These are phyloP conservation scores for Dicycla oo DNA, from an alignment of 2,888 invertebrate genomes.

Conservation along the genomic window DNA sequence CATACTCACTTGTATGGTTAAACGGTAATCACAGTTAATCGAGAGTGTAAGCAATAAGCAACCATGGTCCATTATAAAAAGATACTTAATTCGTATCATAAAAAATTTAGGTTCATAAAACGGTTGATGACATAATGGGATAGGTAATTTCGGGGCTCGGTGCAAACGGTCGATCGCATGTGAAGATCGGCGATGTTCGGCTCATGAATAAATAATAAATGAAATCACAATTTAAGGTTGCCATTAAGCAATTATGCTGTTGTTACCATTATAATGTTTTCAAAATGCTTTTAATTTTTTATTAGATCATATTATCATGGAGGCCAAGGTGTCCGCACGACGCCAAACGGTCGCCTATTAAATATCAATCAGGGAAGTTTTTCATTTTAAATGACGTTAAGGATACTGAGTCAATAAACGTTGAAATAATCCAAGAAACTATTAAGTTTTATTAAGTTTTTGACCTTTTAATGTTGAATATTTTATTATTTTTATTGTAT, in stretches of 20 bases:
- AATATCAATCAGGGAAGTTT: slow-evolving; percentile 85
- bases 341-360: slow-evolving; percentile 83
- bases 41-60: slow-evolving; percentile 85
- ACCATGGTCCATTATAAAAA: slow-evolving; percentile 83
- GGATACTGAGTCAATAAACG: slow-evolving; percentile 54
- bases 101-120: slow-evolving; percentile 88
- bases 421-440: slow-evolving; percentile 32
- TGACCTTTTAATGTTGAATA: slow-evolving; percentile 17
- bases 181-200: slow-evolving; percentile 79
- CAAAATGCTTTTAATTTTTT: slow-evolving; percentile 90
- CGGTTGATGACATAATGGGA: slow-evolving; percentile 89
- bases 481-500: slow-evolving; percentile 5
- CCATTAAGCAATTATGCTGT: slow-evolving; percentile 89
- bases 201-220: slow-evolving; percentile 90
- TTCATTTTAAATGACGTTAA: slow-evolving; percentile 44
- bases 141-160: slow-evolving; percentile 84
- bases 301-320: slow-evolving; percentile 85
- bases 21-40: slow-evolving; percentile 85
- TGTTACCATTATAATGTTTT: slow-evolving; percentile 88
- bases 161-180: slow-evolving; percentile 81
- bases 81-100: slow-evolving; percentile 84
- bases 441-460: slow-evolving; percentile 25
- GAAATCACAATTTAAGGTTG: slow-evolving; percentile 85
- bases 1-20: slow-evolving; percentile 71
- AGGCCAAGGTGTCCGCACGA: slow-evolving; percentile 82